Base-by-base conservation (phyloP, 1,140 invertebrate species). In the Brachionus rotundiformis region DNA sequence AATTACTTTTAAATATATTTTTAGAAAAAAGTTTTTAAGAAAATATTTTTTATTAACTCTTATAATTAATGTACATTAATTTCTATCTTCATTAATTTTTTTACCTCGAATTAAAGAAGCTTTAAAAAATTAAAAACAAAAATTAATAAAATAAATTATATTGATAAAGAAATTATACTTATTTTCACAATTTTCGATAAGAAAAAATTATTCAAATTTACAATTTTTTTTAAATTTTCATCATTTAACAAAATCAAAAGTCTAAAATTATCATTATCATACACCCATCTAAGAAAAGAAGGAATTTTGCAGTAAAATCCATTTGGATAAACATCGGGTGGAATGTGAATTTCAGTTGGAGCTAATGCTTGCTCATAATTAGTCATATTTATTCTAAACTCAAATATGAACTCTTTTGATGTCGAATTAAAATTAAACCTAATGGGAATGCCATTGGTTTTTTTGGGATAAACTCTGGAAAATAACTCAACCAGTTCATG, bases 281-380 rank as follows among this genome's bases (percentile, higher is more conserved):
- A 81, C 5, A 29, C 54, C 82, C 83, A 83, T 82, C 75, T 81
- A 54, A 82, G 47, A 49, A 36, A 29, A 27, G 65, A 11, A 4
- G 39, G 47, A 11, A 81, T 29, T 16, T 19, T 36, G 25, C 84
- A 83, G 11, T 59, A 13, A 63, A 84, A 82, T 8, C 84, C 84
- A 1, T 81, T 61, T 16, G 83, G 83, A 77, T 84, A 85, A 29
- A 84, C 82, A 27, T 84, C 10, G 5, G 41, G 11, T 27, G 83
- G 83, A 61, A 84, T 76, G 59, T 82, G 82, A 61, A 85, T 84
- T 39, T 84, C 84, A 3, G 84, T 85, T 1, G 82, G 77, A 36
- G 11, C 33, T 13, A 49, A 27, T 11, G 79, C 82, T 27, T 41
- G 76, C 10, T 54, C 16, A 23, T 8, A 27, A 39, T 8, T 59